phyloP scores from a whole-genome alignment of 1,140 invertebrate genomes.

The Hyles vespertilio region DNA sequence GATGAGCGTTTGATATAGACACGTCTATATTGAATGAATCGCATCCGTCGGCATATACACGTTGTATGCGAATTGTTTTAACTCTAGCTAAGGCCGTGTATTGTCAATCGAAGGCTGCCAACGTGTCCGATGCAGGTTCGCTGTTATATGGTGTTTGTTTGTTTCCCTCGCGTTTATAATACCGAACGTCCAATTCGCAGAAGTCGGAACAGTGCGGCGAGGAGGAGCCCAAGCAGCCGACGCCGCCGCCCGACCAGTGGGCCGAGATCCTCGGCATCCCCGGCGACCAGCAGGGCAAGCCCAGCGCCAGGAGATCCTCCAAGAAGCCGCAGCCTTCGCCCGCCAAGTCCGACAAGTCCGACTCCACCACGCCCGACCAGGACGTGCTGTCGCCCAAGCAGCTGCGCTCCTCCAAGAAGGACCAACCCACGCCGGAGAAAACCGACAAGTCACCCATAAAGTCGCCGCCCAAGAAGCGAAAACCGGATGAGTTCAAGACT shows the following conservation, averaged over 20 bases:
- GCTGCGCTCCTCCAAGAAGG: constrained; percentile 55
- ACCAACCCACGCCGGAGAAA: constrained; percentile 30
- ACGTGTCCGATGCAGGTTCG: constrained; percentile 11
- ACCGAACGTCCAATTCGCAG: constrained; percentile 22
- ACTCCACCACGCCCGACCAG: constrained; percentile 28
- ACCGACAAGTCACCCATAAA: constrained; percentile 36
- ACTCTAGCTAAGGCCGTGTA: constrained; percentile 3
- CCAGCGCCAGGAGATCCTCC: constrained; percentile 3
- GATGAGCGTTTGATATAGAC: no score
- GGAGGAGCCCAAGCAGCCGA: constrained; percentile 56
- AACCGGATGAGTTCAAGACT: constrained; percentile 41
- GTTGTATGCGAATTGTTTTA: background rate
- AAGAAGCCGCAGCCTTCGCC: background rate
- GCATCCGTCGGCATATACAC: background rate
- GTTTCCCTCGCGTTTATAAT: constrained; percentile 13
- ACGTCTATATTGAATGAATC: no score
- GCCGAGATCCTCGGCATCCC: constrained; percentile 68
- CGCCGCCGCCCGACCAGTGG: constrained; percentile 64
- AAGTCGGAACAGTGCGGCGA: constrained; percentile 41
- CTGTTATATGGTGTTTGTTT: constrained; percentile 4
- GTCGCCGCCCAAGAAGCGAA: constrained; percentile 55
- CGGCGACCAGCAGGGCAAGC: constrained; percentile 32
- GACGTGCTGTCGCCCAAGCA: constrained; percentile 44
- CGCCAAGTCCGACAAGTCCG: constrained; percentile 6
- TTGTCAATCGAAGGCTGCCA: background rate